A percentile compares a stretch with the other conserved stretches of the same genome.
phyloP scores from a whole-genome alignment of 2,797 vertebrate species.

The Eulemur rubriventer region DNA sequence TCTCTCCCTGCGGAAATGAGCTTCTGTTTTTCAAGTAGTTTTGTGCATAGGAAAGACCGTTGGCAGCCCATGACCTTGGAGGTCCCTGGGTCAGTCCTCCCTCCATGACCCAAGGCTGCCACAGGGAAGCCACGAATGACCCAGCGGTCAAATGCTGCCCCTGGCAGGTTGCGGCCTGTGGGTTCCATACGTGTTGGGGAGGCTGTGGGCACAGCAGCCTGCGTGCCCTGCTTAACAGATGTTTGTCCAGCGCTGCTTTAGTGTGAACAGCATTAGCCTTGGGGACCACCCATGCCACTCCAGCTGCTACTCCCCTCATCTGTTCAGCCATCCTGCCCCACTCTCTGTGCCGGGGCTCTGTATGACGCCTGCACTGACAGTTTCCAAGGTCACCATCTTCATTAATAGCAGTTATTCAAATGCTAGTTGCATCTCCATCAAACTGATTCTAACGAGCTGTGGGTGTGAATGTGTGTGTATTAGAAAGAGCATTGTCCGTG shows the following conservation, averaged over 20 bases:
- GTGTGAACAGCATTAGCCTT: not conserved
- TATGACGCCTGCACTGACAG: not conserved
- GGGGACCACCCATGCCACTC: not conserved
- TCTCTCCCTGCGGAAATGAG: not conserved
- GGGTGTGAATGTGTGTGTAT: not conserved
- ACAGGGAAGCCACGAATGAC: not conserved
- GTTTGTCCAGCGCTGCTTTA: not conserved
- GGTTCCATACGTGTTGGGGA: not conserved
- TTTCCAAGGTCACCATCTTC: conserved; percentile 67
- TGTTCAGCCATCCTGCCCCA: fast-evolving
- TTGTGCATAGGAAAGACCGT: not conserved
- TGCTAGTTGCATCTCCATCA: conserved; percentile 18
- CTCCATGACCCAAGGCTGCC: not conserved
- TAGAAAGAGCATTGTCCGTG: not conserved
- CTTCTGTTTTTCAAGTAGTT: not conserved
- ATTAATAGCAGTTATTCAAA: conserved; percentile 30
- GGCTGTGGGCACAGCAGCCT: not conserved
- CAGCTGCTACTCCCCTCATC: not conserved
- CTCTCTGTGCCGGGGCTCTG: not conserved
- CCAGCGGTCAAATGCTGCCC: conserved; percentile 29
- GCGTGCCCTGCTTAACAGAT: conserved; percentile 39
- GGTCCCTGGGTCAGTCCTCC: not conserved
- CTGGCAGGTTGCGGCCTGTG: not conserved
- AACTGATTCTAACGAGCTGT: not conserved
- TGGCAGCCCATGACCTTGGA: not conserved